Base-by-base conservation (phyloP, 2,113 vertebrate genomes). In the Carassius carassius region DNA sequence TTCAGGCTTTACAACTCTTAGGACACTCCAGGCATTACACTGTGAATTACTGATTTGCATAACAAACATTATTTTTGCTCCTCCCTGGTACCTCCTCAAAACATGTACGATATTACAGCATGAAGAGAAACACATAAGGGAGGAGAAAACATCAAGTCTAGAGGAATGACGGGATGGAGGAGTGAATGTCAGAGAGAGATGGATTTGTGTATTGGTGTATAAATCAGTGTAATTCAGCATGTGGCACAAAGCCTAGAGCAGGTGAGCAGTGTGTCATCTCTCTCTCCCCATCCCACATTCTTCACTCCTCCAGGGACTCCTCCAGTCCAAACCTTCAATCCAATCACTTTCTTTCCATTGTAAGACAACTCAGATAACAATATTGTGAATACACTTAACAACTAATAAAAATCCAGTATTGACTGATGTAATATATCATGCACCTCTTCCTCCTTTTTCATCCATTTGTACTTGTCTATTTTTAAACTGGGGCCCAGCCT, bases 191-290 rank as follows among this genome's bases (percentile, higher is more conserved):
- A 16, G 44, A n/a, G 44, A 67, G 60, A 51, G 23, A 32, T 63
- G 37, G 14, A 25, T 25, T n/a, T 79, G 37, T 29, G 16, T 41
- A 25, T 80, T 8, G 0, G 12, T 4, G 11, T 25, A 63, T 78
- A 44, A 79, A 79, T 79, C 58, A 63, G 58, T 47, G n/a, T 65
- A 63, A 63, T 80, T 47, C 78, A 63, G 78, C 58, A 65, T 80
- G 78, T 81, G 78, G 44, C 3, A 49, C 32, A 21, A 35, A 51
- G 23, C 62, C 78, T 81, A 41, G 14, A 81, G 16, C 62, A 51
- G 44, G 67, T 49, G 41, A 49, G 56, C 8, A 62, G 32, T 44
- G 70, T 47, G 74, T 76, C 74, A 47, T 81, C 62, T 51, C 37
- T 72, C 56, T 13, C 3, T 85, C 32, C 37, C 19, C 12, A 13